Percentiles rank a stretch among this genome's conserved stretches.
Evolutionary conservation across 2,797 vertebrate species (phyloP).

Genomic region (Prunella strophiata): DNA sequence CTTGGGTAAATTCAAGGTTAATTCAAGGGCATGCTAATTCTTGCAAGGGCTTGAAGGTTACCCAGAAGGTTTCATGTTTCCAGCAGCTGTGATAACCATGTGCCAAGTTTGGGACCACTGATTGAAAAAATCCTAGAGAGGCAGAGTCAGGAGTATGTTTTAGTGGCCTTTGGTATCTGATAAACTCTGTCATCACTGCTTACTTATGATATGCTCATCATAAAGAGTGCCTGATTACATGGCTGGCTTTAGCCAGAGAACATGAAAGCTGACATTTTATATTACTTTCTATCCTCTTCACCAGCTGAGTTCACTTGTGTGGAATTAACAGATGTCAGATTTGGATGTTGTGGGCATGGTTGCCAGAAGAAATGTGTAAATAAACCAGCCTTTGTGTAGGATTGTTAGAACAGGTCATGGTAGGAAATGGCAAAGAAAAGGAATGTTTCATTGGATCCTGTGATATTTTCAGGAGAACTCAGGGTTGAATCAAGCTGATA

Average conservation of each 20-base stretch:
- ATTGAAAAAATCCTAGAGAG: not conserved
- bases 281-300: conserved; percentile 2
- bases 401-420: not conserved
- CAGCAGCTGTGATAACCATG: not conserved
- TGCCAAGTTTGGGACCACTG: not conserved
- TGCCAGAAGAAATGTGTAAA: not conserved
- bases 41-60: not conserved
- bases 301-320: conserved; percentile 38
- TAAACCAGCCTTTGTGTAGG: not conserved
- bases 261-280: conserved; percentile 29
- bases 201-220: not conserved
- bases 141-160: not conserved
- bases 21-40: not conserved
- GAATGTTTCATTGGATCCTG: not conserved
- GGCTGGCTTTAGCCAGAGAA: not conserved
- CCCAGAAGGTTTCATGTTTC: not conserved
- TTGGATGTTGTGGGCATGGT: not conserved
- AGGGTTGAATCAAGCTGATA: not conserved
- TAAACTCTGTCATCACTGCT: conserved; percentile 31
- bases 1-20: not conserved
- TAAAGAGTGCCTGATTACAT: not conserved
- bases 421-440: not conserved
- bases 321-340: conserved; percentile 43
- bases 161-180: not conserved
- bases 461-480: not conserved